Percentiles rank a stretch among this genome's conserved stretches.
Evolutionary conservation across 2,888 invertebrate genomes (phyloP).

Genomic region (Bembecia ichneumoniformis): DNA sequence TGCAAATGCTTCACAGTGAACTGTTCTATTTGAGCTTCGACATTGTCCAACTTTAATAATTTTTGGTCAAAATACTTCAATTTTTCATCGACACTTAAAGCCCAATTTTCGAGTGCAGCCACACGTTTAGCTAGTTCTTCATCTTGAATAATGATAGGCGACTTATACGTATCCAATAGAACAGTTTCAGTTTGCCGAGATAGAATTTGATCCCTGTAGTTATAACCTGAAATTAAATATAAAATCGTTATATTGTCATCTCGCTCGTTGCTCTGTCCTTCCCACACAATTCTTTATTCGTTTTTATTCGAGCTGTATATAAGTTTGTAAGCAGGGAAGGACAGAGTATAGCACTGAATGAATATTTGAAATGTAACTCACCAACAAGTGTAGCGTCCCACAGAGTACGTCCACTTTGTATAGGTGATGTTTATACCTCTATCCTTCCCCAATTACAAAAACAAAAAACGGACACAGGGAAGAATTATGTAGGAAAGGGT

Average conservation of each 20-base stretch:
- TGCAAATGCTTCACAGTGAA: slow-evolving; percentile 70
- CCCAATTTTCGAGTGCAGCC: slow-evolving; percentile 57
- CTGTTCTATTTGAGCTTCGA: slow-evolving; percentile 61
- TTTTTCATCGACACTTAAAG: slow-evolving; percentile 64
- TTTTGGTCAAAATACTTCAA: slow-evolving; percentile 71
- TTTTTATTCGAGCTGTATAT: slow-evolving; percentile 13
- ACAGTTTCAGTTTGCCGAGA: slow-evolving; percentile 22
- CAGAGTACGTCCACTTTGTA: slow-evolving; percentile 54
- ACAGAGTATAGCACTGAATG: slow-evolving; percentile 63
- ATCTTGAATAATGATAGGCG: slow-evolving; percentile 42
- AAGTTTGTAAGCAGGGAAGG: slow-evolving; percentile 70
- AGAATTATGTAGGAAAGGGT: slow-evolving; percentile 43
- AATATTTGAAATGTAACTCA: slow-evolving; percentile 45
- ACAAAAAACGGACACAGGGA: slow-evolving; percentile 27
- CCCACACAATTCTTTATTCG: slow-evolving; percentile 38
- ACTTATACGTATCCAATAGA: slow-evolving; percentile 35
- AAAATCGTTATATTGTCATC: slow-evolving; percentile 6
- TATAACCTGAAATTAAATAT: slow-evolving; percentile 44
- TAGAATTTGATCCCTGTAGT: slow-evolving; percentile 28
- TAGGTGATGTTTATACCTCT: slow-evolving; percentile 63
- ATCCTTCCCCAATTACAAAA: slow-evolving; percentile 54
- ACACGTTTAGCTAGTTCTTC: slow-evolving; percentile 42
- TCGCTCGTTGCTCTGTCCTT: slow-evolving; percentile 49
- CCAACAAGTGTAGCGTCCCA: slow-evolving; percentile 62
- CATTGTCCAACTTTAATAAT: slow-evolving; percentile 57